Conservation (phyloP, 2,797 vertebrate genomes). For the Crenichthys baileyi region DNA sequence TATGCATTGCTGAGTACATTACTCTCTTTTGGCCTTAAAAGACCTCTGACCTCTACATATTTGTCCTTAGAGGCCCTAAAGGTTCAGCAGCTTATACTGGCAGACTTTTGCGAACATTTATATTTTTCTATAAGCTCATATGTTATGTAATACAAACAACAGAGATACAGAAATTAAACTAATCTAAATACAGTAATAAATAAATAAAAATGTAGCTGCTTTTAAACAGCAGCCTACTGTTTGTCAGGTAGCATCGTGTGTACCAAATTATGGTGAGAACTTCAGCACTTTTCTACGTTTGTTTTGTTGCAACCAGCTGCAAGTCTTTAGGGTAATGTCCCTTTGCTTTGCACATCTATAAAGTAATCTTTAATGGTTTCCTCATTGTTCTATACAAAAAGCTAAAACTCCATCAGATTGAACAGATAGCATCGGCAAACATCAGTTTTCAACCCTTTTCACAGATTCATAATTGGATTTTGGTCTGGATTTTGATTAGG, state of each 20-base stretch:
- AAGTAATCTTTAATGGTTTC: too few relatives aligned
- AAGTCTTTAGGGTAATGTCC: too few relatives aligned
- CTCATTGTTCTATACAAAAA: too few relatives aligned
- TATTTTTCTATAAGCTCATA: slow-evolving; percentile 2
- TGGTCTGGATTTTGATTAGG: too few relatives aligned
- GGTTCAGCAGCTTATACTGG: neutral
- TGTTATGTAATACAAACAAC: neutral
- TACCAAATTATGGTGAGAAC: too few relatives aligned
- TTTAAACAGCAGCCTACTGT: neutral
- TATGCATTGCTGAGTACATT: slow-evolving; percentile 22
- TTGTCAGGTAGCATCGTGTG: neutral
- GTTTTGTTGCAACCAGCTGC: too few relatives aligned
- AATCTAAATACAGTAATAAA: slow-evolving; percentile 9
- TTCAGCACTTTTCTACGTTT: neutral
- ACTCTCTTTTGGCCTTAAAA: slow-evolving; percentile 20
- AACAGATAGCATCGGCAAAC: too few relatives aligned
- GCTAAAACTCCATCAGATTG: too few relatives aligned
- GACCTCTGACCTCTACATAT: slow-evolving; percentile 23
- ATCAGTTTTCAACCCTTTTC: too few relatives aligned
- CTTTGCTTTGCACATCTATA: too few relatives aligned
- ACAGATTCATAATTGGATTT: too few relatives aligned
- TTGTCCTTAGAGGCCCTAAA: slow-evolving; percentile 22
- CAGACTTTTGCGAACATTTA: neutral
- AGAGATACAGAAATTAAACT: neutral
- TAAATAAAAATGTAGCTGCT: neutral